A percentile compares a stretch with the other conserved stretches of the same genome.
phyloP scores from a whole-genome alignment of 2,797 vertebrate genomes.

The Cossypha dichroa region DNA sequence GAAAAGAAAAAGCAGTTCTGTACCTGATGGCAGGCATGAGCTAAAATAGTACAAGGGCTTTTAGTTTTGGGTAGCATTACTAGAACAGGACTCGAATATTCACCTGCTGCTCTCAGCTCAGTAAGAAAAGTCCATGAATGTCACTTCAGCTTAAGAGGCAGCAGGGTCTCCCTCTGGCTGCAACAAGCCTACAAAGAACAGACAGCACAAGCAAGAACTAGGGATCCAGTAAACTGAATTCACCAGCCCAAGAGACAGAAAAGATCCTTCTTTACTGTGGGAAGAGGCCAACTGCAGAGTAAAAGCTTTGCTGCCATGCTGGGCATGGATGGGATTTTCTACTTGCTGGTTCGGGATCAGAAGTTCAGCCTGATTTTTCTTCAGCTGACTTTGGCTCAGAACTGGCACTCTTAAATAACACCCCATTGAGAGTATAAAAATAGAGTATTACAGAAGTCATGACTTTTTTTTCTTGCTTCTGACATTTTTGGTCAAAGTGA shows the following conservation, averaged over 20 bases:
- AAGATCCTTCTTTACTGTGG: background rate
- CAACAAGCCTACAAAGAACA: background rate
- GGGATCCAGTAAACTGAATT: background rate
- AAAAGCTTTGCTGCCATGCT: background rate
- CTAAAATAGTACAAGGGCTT: background rate
- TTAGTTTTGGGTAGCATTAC: background rate
- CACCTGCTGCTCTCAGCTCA: fast-evolving
- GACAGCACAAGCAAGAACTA: background rate
- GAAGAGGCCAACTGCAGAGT: background rate
- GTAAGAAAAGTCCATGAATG: background rate
- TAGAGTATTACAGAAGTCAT: background rate
- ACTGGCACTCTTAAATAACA: background rate
- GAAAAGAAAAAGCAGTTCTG: background rate
- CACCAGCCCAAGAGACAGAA: background rate
- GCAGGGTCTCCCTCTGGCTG: background rate
- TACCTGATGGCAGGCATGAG: background rate
- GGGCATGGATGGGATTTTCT: background rate
- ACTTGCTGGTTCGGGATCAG: background rate
- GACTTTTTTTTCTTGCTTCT: background rate
- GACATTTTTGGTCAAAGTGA: background rate
- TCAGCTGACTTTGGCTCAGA: background rate
- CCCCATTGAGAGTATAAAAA: background rate
- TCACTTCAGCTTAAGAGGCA: background rate
- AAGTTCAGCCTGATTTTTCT: background rate
- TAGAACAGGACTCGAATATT: background rate